Evolutionary conservation across 2,797 vertebrate genomes (phyloP).

Genomic region (Poecilia picta): DNA sequence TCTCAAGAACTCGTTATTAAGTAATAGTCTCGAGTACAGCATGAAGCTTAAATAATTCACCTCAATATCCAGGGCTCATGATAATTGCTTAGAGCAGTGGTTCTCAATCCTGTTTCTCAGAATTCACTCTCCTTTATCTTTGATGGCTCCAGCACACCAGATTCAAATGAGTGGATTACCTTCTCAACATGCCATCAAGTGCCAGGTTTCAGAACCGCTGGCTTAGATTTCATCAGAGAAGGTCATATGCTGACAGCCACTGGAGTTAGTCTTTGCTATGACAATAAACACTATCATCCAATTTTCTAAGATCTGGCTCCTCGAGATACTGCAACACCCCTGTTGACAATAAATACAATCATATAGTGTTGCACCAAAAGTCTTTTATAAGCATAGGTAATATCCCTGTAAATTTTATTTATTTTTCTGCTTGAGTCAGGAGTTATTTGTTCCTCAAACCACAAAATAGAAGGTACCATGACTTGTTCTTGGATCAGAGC

Average conservation of each 20-base stretch:
- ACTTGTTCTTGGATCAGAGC: background rate
- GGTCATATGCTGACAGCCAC: background rate
- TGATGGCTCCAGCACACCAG: background rate
- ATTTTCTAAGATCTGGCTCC: background rate
- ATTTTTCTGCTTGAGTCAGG: background rate
- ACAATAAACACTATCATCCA: background rate
- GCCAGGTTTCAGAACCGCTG: background rate
- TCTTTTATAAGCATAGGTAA: background rate
- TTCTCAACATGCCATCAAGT: background rate
- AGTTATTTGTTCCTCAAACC: background rate
- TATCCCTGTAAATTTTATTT: background rate
- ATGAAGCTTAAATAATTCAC: background rate
- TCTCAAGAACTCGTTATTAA: background rate
- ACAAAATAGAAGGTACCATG: background rate
- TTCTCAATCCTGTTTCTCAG: background rate
- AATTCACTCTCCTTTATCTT: background rate
- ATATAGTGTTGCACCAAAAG: background rate
- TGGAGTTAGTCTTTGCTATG: background rate
- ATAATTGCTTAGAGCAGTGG: background rate
- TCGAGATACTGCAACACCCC: background rate
- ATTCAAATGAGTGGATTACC: background rate
- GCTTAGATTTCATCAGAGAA: background rate
- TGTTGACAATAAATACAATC: background rate
- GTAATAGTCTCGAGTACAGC: background rate
- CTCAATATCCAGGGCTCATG: background rate